Evolutionary conservation across 2,113 vertebrate species (phyloP), one percentile per base, ranked within the genome.

Genomic region (Echinops telfairi): DNA sequence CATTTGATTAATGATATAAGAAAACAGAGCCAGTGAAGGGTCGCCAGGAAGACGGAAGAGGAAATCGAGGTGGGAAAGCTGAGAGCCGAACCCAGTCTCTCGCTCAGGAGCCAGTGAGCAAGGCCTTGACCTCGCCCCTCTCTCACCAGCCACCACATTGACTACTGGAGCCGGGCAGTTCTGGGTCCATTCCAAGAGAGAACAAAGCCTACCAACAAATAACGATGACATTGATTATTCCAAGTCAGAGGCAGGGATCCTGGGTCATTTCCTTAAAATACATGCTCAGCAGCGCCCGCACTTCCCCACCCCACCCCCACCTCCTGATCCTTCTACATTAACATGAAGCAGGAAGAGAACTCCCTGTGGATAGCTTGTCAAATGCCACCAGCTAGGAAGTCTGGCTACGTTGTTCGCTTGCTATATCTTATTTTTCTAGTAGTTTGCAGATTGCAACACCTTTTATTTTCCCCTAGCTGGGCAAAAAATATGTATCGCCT

Each of bases 161-260:
- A 70, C 47, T 81, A 31, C 77, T 47, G 81, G 31, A 91, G 73
- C 82, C 88, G 43, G 75, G 77, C 81, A 89, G 90, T 25, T 40
- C 80, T 94, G 86, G 83, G 57, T 85, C 86, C 73, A 87, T 87
- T 84, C 94, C 89, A 95, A 94, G 90, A 96, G 91, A 96, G 96
- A 83, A 93, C 73, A 84, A 88, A 87, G 93, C 88, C 89, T 90
- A 73, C 38, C 96, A 91, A 96, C 83, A 86, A 87, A 86, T 93
- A 91, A 77, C 84, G 86, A 94, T 89, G 81, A 89, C 91, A 92
- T 25, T 87, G 92, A 93, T 94, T 89, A 89, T 82, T 80, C 86
- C 64, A 82, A 92, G 85, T 66, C 76, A 62, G 25, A 95, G 75
- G 86, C 86, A 89, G 57, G 68, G 70, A 68, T 68, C 90, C 81